Percentiles rank a stretch among this genome's conserved stretches.
phyloP scores from a whole-genome alignment of 30 jellyfish, hydroid and myxozoan species.

The Pelagia noctiluca region DNA sequence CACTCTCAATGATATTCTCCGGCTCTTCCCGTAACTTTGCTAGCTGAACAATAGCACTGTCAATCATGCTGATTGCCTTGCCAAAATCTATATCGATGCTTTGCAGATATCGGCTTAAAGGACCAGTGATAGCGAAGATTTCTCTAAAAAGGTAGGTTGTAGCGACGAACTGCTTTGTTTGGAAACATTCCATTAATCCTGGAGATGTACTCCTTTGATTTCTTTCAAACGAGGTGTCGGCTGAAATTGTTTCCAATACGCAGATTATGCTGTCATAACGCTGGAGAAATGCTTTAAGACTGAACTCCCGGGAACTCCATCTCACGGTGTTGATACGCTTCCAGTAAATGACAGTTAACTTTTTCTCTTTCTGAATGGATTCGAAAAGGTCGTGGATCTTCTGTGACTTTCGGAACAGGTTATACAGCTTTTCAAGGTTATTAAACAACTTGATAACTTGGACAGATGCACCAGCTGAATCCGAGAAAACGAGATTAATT shows the following conservation, averaged over 20 bases:
- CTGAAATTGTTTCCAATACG: conserved; percentile 40
- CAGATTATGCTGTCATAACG: conserved; percentile 47
- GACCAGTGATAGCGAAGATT: conserved; percentile 41
- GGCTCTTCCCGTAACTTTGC: conserved; percentile 29
- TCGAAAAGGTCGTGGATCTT: conserved; percentile 60
- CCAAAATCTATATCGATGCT: conserved; percentile 58
- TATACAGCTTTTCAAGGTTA: conserved; percentile 44
- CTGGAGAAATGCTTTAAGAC: conserved; percentile 28
- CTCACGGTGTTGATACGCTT: conserved; percentile 46
- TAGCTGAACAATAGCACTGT: conserved; percentile 31
- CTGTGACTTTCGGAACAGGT: conserved; percentile 31
- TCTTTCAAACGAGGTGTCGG: conserved; percentile 29
- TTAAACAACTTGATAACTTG: conserved; percentile 28
- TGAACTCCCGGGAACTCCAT: conserved; percentile 63
- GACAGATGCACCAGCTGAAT: conserved; percentile 48
- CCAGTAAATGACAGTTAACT: conserved; percentile 23
- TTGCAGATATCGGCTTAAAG: conserved; percentile 46
- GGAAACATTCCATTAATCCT: conserved; percentile 54
- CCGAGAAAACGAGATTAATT: conserved; percentile 39
- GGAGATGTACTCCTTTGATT: conserved; percentile 37
- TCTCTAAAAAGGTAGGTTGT: conserved; percentile 53
- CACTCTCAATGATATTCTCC: background rate
- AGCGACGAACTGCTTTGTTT: conserved; percentile 61
- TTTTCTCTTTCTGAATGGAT: conserved; percentile 42
- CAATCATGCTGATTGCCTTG: conserved; percentile 40